Base-by-base conservation (phyloP, 2,888 invertebrate genomes). In the Timema podura region DNA sequence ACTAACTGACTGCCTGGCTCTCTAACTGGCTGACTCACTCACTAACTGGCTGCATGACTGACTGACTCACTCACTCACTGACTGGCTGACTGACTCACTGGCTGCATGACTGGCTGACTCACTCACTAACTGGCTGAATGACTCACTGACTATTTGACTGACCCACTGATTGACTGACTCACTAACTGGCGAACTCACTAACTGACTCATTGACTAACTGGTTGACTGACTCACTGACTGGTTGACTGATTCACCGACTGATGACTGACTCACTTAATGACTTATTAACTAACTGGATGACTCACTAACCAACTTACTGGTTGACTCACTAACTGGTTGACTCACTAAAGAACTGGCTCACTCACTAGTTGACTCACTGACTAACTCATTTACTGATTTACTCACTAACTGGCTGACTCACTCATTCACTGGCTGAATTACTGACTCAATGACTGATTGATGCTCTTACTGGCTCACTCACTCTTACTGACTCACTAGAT, bases 41-140 rank as follows among this genome's bases (percentile, higher is more conserved):
- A 61, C 61, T 61, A 30, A 61, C 61, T 61, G 61, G 5, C 61
- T 61, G 61, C 2, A n/a, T 61, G 61, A 61, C 61, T 61, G 61
- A 61, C 61, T 61, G 5, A 61, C 61, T 61, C 3, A 61, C 61
- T 5, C 3, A 61, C 61, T 61, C 15, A 61, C 61, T 61, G 61
- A 61, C 61, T 61, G 61, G 30, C 61, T 61, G 61, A 61, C 61
- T 61, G 3, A 61, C 61, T 61, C 2, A 61, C 61, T 15, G 2
- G 30, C 11, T 61, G 61, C 1, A 3, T 61, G 2, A 51, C 51
- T 51, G 51, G 3, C 51, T 51, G 51, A 51, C 51, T 51, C 13
- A 51, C 51, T 51, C 2, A 51, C 51, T 51, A n/a, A 51, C 51
- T 51, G 51, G n/a, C 3, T 51, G 51, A 51, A 1, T 51, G 51